Evolutionary conservation across 2,113 vertebrate species (phyloP), one percentile per base, ranked within the genome.

Genomic region (Opisthocomus hoazin): DNA sequence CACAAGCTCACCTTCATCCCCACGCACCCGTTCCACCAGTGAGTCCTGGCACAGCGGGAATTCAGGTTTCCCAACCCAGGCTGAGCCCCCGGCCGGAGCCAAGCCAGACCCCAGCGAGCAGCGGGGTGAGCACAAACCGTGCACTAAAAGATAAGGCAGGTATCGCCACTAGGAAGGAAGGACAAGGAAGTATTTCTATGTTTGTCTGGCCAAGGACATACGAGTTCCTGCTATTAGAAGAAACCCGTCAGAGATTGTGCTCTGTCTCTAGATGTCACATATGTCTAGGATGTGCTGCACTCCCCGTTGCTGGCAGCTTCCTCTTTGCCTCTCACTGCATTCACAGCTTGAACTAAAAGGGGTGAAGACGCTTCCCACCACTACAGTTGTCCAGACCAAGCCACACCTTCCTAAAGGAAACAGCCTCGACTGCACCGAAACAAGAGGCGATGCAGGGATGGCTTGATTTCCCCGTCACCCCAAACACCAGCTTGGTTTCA

Each of bases 261-360:
- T 58, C 8, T 0, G 17, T 5, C 41, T 34, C 64, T 0, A 0
- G 43, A 12, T 2, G 16, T 4, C 60, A 37, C 0, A 5, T 3
- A 1, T 21, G 9, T 5, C 4, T 3, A 23, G 32, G 66, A 51
- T 2, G 27, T 0, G 12, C 74, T 20, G 79, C 41, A 4, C 21
- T 34, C 58, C n/a, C 71, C 5, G 10, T 2, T 32, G 45, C 1
- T 14, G 48, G 56, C 66, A 61, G 41, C 22, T 68, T 15, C 66
- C 15, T 41, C 43, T 41, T 39, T 23, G 4, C 43, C 23, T 36
- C 70, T 56, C 7, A 19, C 2, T 37, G 56, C 63, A 34, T 2
- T 68, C 61, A 11, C 57, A 19, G 0, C 60, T 12, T 5, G 21
- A 58, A 21, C 41, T 7, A 22, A 32, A 32, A 50, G 60, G 39